Evolutionary conservation across 2,888 invertebrate species (phyloP).

Genomic region (Elgonia sp.): DNA sequence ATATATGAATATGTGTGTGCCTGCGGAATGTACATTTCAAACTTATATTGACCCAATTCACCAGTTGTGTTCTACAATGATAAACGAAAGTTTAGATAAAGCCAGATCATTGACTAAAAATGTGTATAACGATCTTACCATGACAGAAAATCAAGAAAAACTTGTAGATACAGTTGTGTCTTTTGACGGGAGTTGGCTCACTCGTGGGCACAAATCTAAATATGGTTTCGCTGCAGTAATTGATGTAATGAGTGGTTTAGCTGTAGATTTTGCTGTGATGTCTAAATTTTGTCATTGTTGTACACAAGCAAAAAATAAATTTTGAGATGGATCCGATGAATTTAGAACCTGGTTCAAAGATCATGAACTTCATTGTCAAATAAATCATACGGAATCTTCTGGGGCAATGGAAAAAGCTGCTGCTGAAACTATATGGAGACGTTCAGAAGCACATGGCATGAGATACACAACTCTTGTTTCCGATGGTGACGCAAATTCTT

Average conservation of each 20-base stretch:
- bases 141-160: conserved; percentile 4
- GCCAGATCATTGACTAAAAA: conserved; percentile 8
- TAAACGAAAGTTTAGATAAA: conserved; percentile 26
- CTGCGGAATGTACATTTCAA: conserved; percentile 16
- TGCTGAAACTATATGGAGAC: too few species aligned
- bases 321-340: too few species aligned
- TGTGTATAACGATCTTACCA: neutral
- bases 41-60: conserved; percentile 17
- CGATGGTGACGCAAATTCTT: too few species aligned
- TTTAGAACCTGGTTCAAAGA: too few species aligned
- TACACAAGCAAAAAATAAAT: too few species aligned
- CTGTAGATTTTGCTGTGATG: conserved; percentile 35
- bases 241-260: conserved; percentile 17
- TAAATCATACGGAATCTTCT: too few species aligned
- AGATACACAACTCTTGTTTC: too few species aligned
- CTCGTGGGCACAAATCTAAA: conserved; percentile 44
- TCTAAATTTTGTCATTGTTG: conserved; percentile 21
- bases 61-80: neutral
- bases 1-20: conserved; percentile 15
- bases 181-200: conserved; percentile 37
- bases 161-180: conserved; percentile 15
- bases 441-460: too few species aligned
- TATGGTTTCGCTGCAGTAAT: conserved; percentile 37
- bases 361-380: too few species aligned
- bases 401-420: too few species aligned